Conservation (phyloP, 2,797 vertebrate species). For the Danio tinwini region DNA sequence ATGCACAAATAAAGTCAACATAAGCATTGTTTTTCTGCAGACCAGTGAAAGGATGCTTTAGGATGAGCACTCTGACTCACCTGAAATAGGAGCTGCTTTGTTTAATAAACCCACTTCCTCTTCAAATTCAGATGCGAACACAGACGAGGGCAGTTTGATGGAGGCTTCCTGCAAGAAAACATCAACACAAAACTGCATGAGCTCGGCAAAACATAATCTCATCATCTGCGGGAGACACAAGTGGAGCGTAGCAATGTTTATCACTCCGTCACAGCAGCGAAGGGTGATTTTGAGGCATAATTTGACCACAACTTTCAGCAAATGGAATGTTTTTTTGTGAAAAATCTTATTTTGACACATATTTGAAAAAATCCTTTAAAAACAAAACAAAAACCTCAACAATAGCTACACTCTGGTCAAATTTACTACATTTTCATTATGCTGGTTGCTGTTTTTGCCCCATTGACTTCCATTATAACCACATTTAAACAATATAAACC, state of each 20-base stretch:
- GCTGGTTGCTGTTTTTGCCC: no score
- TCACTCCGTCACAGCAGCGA: no score
- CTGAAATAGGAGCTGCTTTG: slow-evolving; percentile 96
- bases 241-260: not conserved
- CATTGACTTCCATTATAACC: no score
- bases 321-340: not conserved
- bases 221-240: not conserved
- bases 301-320: no score
- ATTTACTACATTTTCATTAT: no score
- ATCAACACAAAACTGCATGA: not conserved
- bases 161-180: slow-evolving; percentile 73
- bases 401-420: no score
- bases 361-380: no score
- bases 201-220: not conserved
- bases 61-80: slow-evolving; percentile 70
- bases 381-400: no score
- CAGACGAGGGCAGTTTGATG: slow-evolving; percentile 93
- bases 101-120: slow-evolving; percentile 96
- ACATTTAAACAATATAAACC: no score
- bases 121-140: slow-evolving; percentile 97
- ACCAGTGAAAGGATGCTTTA: not conserved
- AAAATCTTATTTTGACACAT: no score
- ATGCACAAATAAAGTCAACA: not conserved
- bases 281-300: no score
- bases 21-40: not conserved